phyloP scores from a whole-genome alignment of 2,113 vertebrate species.

The Corythornis vintsioides region DNA sequence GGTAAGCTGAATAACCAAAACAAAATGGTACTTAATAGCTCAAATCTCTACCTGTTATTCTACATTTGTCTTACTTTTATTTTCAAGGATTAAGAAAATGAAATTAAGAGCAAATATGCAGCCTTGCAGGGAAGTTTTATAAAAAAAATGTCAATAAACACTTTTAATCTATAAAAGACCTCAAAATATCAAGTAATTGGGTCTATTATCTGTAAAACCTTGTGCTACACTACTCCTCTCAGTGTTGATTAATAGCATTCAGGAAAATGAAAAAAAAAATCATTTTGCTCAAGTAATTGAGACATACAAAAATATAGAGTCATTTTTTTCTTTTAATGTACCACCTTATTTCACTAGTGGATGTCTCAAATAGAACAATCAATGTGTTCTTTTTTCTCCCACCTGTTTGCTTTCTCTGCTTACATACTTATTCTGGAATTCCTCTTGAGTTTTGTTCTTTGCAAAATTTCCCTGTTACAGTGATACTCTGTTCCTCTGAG shows the following conservation, averaged over 20 bases:
- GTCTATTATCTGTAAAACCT: not conserved
- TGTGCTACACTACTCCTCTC: not conserved
- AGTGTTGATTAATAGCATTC: not conserved
- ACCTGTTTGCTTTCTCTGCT: not conserved
- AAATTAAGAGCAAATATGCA: not conserved
- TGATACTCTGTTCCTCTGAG: not conserved
- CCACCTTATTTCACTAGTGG: not conserved
- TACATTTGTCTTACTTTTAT: slow-evolving; percentile 8
- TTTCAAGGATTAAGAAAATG: slow-evolving; percentile 33
- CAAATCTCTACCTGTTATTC: slow-evolving; percentile 32
- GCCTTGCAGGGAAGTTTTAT: not conserved
- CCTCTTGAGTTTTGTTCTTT: not conserved
- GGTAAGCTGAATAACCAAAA: slow-evolving; percentile 31
- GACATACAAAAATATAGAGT: not conserved
- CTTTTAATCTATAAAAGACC: not conserved
- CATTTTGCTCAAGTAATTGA: not conserved
- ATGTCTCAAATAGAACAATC: not conserved
- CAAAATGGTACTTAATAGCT: not conserved
- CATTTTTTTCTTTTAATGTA: not conserved
- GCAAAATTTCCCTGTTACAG: not conserved
- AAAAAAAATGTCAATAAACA: not conserved
- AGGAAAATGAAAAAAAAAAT: not conserved
- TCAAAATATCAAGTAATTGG: slow-evolving; percentile 9
- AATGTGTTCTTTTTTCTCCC: not conserved
- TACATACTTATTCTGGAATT: no score